Conservation (phyloP, 2,888 invertebrate species). For the Lasioglossum pauxillum region DNA sequence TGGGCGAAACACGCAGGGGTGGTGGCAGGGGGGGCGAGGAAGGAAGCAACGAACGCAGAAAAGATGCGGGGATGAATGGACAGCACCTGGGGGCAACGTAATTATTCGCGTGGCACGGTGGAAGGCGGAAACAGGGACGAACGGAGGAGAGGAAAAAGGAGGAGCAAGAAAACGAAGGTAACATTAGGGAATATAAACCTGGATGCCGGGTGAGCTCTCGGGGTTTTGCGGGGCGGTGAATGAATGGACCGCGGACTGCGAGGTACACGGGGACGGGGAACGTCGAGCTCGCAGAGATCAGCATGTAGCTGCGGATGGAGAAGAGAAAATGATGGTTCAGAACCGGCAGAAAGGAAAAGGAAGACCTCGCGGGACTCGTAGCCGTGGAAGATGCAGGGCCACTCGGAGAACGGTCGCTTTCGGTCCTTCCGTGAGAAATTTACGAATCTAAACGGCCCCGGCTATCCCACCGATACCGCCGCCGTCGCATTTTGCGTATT, state of each 20-base stretch:
- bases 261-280: constrained; percentile 25
- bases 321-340: constrained; percentile 32
- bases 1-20: not conserved
- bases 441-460: constrained; percentile 70
- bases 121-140: constrained; percentile 45
- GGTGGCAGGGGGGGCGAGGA: not conserved
- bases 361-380: constrained; percentile 79
- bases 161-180: constrained; percentile 56
- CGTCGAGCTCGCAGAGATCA: constrained; percentile 38
- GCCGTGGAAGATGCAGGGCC: constrained; percentile 76
- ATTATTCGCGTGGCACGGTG: constrained; percentile 69
- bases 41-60: not conserved
- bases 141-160: constrained; percentile 18
- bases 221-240: constrained; percentile 39
- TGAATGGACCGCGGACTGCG: constrained; percentile 31
- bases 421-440: constrained; percentile 71
- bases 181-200: constrained; percentile 62
- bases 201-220: constrained; percentile 25
- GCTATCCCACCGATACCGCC: not conserved
- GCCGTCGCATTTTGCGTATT: not conserved
- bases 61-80: constrained; percentile 40
- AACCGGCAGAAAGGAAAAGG: constrained; percentile 48
- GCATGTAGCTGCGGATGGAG: constrained; percentile 25
- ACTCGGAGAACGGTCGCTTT: constrained; percentile 73
- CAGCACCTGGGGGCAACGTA: constrained; percentile 53